These are phyloP conservation scores for Operophtera brumata DNA, from an alignment of 2,888 invertebrate species.

Conservation along the genomic window DNA sequence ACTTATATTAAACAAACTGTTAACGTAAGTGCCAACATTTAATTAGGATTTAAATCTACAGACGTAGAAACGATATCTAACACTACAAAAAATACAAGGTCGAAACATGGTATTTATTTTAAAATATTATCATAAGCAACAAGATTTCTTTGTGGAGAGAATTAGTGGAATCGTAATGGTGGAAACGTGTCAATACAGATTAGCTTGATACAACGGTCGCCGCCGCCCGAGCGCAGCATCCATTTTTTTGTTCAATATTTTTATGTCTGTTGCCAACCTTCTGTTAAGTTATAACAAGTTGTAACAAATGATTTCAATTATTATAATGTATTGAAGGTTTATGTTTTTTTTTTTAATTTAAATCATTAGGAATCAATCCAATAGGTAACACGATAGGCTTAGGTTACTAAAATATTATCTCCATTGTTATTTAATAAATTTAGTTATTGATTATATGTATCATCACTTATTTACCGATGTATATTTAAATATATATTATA, in stretches of 20 bases:
- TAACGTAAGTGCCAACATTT: conserved; percentile 15
- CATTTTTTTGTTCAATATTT: conserved; percentile 33
- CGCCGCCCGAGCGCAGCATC: conserved; percentile 33
- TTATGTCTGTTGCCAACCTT: conserved; percentile 19
- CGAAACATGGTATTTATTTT: conserved; percentile 56
- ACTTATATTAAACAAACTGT: no score
- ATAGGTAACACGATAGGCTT: no score
- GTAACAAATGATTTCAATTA: neutral
- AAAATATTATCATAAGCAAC: conserved; percentile 44
- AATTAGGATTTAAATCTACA: conserved; percentile 24
- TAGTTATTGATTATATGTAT: no score
- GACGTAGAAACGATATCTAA: conserved; percentile 32
- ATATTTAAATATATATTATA: no score
- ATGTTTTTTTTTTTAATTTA: neutral
- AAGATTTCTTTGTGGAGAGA: conserved; percentile 58
- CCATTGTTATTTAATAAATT: no score
- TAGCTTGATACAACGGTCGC: conserved; percentile 54
- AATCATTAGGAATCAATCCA: no score
- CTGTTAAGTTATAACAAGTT: conserved; percentile 7
- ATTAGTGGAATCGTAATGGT: conserved; percentile 71
- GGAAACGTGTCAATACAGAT: conserved; percentile 78
- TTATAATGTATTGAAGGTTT: neutral
- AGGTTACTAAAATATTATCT: no score
- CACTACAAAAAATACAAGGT: conserved; percentile 44
- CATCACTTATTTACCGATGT: no score